Percentiles rank a stretch among this genome's conserved stretches.
phyloP scores from a whole-genome alignment of 2,797 vertebrate genomes.

The Myripristis jacobus region DNA sequence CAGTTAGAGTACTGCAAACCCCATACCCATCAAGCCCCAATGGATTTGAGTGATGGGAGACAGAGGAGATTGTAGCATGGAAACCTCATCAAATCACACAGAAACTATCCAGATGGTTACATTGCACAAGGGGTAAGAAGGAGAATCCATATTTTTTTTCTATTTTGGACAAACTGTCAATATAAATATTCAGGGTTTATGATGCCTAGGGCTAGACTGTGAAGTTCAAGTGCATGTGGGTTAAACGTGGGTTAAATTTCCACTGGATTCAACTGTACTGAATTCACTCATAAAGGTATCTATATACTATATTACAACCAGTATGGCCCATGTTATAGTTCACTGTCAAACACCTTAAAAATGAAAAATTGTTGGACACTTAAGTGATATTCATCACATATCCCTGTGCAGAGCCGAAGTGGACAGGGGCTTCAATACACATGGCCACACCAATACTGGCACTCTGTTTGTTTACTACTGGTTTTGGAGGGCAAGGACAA shows the following conservation, averaged over 20 bases:
- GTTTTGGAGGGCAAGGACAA: constrained; percentile 14
- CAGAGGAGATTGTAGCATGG: too few species aligned
- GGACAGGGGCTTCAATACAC: constrained; percentile 1
- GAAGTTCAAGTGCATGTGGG: background rate
- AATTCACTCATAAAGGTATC: background rate
- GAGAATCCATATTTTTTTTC: too few species aligned
- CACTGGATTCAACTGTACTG: background rate
- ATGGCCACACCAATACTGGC: constrained; percentile 1
- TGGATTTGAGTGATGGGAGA: too few species aligned
- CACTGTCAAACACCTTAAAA: constrained; percentile 13
- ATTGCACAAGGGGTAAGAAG: too few species aligned
- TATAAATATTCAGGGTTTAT: background rate
- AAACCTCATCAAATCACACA: too few species aligned
- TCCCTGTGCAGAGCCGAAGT: constrained; percentile 7
- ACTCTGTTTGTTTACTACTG: constrained; percentile 20
- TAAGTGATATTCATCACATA: constrained; percentile 5
- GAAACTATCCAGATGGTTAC: too few species aligned
- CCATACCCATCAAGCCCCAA: too few species aligned
- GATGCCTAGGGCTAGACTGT: background rate
- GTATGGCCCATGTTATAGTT: background rate
- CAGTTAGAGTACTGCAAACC: too few species aligned
- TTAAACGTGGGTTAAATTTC: background rate
- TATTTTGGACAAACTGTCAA: too few species aligned
- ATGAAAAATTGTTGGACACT: constrained; percentile 1
- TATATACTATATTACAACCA: background rate